phyloP scores from a whole-genome alignment of 2,113 vertebrate species.

The Lichenostomus cassidix region DNA sequence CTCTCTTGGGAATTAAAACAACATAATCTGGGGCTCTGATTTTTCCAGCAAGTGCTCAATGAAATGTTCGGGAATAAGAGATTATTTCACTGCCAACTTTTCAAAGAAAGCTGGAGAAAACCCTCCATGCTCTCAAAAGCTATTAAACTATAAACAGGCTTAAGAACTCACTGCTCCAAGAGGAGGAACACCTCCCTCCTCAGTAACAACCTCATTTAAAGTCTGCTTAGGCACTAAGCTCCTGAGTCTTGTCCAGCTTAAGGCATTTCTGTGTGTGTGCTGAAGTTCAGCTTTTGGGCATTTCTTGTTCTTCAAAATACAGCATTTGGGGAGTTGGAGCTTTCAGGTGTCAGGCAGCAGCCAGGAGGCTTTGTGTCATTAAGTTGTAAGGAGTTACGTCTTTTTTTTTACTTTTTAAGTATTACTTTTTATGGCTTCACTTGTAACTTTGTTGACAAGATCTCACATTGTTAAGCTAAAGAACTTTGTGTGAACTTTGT shows the following conservation, averaged over 20 bases:
- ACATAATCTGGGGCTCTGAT: not conserved
- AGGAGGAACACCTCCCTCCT: not conserved
- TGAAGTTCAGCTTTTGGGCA: not conserved
- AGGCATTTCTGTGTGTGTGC: not conserved
- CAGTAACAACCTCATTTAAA: not conserved
- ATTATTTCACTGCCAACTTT: not conserved
- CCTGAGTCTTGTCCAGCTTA: not conserved
- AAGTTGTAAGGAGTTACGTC: not conserved
- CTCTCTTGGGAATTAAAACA: not conserved
- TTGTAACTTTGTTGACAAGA: not conserved
- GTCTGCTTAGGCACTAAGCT: not conserved
- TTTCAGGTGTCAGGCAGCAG: not conserved
- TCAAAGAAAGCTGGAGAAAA: not conserved
- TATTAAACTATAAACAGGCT: not conserved
- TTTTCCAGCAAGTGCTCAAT: not conserved
- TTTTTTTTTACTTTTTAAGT: not conserved
- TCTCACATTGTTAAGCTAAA: not conserved
- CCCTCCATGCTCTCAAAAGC: not conserved
- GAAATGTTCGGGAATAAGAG: not conserved
- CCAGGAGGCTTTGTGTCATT: not conserved
- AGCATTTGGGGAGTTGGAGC: not conserved
- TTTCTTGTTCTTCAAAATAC: not conserved
- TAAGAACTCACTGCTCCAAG: not conserved
- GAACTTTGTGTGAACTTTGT: not conserved
- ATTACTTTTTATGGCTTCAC: not conserved